These are phyloP conservation scores for Acleris emargana DNA, from an alignment of 2,888 invertebrate genomes.

Conservation along the genomic window DNA sequence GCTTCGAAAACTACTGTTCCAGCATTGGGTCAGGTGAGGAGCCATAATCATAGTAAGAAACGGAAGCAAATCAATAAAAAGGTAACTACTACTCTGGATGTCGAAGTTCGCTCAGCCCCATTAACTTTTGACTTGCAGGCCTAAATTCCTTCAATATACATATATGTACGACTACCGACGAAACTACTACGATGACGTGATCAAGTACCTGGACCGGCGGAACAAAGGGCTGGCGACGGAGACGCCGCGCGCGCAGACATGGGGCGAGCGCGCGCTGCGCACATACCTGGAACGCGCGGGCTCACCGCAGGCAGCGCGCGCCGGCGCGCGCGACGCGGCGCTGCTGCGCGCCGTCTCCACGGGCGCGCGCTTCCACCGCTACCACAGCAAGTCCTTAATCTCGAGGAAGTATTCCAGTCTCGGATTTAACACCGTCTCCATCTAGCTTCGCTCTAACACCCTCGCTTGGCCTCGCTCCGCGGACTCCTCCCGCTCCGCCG, in stretches of 20 bases:
- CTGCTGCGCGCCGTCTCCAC: conserved; percentile 86
- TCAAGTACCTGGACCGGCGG: conserved; percentile 91
- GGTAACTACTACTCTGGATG: not conserved
- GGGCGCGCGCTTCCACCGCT: conserved; percentile 88
- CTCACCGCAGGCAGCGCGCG: conserved; percentile 87
- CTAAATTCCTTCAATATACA: conserved; percentile 91
- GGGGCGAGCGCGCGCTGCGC: conserved; percentile 92
- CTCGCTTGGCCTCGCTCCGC: conserved; percentile 74
- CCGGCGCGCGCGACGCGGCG: conserved; percentile 83
- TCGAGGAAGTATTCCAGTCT: conserved; percentile 88
- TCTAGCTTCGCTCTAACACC: conserved; percentile 80
- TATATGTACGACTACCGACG: conserved; percentile 93
- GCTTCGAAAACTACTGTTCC: conserved; percentile 88
- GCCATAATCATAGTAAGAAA: too few species aligned
- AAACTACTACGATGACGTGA: conserved; percentile 94
- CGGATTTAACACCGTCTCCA: conserved; percentile 77
- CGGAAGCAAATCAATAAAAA: not conserved
- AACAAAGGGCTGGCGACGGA: conserved; percentile 88
- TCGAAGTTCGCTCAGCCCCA: not conserved
- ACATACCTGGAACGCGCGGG: conserved; percentile 87
- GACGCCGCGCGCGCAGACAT: conserved; percentile 91
- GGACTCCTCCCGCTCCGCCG: conserved; percentile 54
- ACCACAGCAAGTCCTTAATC: conserved; percentile 90
- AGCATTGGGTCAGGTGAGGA: conserved; percentile 91
- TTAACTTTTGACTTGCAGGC: conserved; percentile 77